Percentiles rank a stretch among this genome's conserved stretches.
phyloP scores from a whole-genome alignment of 2,113 vertebrate species.

The Mastomys coucha region DNA sequence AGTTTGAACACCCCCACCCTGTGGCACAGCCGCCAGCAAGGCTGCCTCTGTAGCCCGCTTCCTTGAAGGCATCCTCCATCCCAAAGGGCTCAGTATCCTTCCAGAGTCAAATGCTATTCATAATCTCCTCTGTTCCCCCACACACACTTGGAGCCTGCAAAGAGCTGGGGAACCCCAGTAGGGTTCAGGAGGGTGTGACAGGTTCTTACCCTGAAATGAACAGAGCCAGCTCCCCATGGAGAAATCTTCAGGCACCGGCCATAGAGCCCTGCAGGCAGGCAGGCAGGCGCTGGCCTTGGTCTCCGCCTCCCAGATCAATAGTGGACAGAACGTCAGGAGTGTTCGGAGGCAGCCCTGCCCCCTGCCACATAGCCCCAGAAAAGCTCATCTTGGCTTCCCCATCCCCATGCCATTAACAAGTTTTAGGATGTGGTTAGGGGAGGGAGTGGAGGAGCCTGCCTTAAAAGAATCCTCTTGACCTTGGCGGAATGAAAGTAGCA shows the following conservation, averaged over 20 bases:
- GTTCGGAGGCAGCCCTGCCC: conserved; percentile 21
- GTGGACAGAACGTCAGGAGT: background rate
- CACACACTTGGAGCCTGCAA: background rate
- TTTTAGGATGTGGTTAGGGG: conserved; percentile 72
- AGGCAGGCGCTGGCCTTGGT: background rate
- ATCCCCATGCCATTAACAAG: conserved; percentile 56
- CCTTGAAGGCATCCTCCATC: background rate
- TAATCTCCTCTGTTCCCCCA: background rate
- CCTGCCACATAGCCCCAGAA: background rate
- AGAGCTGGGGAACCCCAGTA: background rate
- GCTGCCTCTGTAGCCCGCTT: background rate
- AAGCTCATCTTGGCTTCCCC: conserved; percentile 14
- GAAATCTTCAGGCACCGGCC: background rate
- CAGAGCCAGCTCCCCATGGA: conserved; percentile 77
- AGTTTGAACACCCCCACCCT: background rate
- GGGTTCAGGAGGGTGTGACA: too few relatives aligned
- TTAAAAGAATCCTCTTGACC: background rate
- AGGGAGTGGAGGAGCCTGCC: background rate
- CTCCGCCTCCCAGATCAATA: background rate
- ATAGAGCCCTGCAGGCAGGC: background rate
- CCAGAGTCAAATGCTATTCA: background rate
- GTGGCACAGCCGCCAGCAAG: fast-evolving
- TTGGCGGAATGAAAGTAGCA: background rate
- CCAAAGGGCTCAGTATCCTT: background rate
- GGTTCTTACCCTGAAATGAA: conserved; percentile 68